Evolutionary conservation across 2,113 vertebrate genomes (phyloP), one percentile per base, ranked within the genome.

Genomic region (Xiphophorus couchianus): DNA sequence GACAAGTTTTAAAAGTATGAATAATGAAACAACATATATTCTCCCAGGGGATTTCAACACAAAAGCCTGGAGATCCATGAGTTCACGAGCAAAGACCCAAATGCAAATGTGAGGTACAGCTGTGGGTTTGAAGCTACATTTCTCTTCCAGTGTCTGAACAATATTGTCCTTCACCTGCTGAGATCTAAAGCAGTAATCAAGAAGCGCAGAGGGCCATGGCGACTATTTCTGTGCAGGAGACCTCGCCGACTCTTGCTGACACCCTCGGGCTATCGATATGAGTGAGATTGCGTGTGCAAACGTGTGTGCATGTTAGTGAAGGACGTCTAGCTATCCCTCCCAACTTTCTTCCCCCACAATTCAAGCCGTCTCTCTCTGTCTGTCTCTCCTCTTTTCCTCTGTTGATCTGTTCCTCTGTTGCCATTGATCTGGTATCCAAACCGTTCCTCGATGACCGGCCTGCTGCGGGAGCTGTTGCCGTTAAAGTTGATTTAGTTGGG

Each of bases 141-240:
- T 71, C 79, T 30, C 74, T 78, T 69, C 73, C 48, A 81, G 68
- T 13, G 66, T 75, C 74, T 37, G 68, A 81, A 84, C 78, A 86
- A 73, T 83, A 68, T 90, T 80, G 83, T 81, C 76, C 83, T 84
- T 76, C 83, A 84, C 88, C 90, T 87, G 81, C 90, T 87, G 91
- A 85, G 87, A 89, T 90, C 86, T 89, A 61, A 90, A 82, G 86
- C 70, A 64, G 80, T 76, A 86, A 91, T 91, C 86, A 85, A 85
- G 84, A 87, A 71, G 65, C 75, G 42, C 81, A 83, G 80, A 86
- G 82, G 87, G 78, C 66, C 62, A 35, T 70, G 76, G 80, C 3
- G 69, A 84, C 76, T 74, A 62, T 72, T 80, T 83, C 86, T 81
- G 69, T 75, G 80, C 28, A 3, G 71, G 83, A 78, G 61, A 76